Conservation (phyloP, 2,797 vertebrate species). For the Diceros bicornis region DNA sequence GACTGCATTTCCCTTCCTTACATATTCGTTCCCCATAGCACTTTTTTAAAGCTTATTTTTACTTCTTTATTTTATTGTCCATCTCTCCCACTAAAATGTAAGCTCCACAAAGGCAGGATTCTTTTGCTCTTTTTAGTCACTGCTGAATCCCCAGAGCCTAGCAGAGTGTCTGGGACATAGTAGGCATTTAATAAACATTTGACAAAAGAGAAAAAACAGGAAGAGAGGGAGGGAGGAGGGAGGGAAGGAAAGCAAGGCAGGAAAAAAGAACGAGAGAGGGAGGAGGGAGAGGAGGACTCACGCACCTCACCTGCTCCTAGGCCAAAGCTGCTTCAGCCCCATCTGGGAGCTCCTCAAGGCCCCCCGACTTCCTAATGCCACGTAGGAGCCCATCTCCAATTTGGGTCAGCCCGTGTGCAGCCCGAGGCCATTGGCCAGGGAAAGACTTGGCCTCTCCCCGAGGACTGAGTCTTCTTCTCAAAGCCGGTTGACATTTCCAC, state of each 20-base stretch:
- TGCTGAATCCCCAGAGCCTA: not conserved
- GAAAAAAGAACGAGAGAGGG: no score
- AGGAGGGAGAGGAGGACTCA: no score
- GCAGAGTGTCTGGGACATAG: not conserved
- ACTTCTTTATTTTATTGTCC: not conserved
- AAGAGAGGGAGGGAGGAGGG: no score
- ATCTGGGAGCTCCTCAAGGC: no score
- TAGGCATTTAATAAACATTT: not conserved
- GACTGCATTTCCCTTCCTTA: not conserved
- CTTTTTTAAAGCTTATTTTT: not conserved
- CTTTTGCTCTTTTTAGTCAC: not conserved
- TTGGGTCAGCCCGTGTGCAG: not conserved
- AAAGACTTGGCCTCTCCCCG: not conserved
- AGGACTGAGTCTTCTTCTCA: not conserved
- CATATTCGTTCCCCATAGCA: not conserved
- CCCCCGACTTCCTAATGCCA: not conserved
- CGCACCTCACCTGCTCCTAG: no score
- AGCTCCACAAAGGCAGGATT: not conserved
- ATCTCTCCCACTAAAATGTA: not conserved
- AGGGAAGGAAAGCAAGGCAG: not conserved
- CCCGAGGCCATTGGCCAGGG: not conserved
- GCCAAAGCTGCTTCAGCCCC: not conserved
- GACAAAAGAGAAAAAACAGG: not conserved
- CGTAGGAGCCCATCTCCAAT: fast-evolving
- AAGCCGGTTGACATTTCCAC: not conserved